Base-by-base conservation (phyloP, 2,113 vertebrate genomes). In the Rhipidura dahli region DNA sequence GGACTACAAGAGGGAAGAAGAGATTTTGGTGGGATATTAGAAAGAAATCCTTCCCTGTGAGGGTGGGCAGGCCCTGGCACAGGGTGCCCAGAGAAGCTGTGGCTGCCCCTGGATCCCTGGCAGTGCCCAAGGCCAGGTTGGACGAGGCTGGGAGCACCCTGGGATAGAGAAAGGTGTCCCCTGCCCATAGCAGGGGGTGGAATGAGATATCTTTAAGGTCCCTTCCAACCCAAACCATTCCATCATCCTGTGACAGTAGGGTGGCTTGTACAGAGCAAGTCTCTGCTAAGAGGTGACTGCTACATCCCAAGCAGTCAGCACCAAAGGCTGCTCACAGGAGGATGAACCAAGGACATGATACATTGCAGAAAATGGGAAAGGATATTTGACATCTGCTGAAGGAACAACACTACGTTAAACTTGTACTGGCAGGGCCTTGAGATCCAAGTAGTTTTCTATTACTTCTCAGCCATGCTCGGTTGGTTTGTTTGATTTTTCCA, bases 401-500 rank as follows among this genome's bases (percentile, higher is more conserved):
- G n/a, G 56, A 91, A 77, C 37, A 85, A 57, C 60, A 19, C 57
- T 30, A 35, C 7, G 73, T 82, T 92, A 69, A 82, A 91, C 94
- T 90, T 87, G 70, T 7, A 44, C 90, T 94, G 83, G 93, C 94
- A 96, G 59, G 93, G 68, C 93, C 90, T 94, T 96, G 96, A 97
- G 93, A 95, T 78, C 83, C 94, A 86, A 96, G 90, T 82, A 97
- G 90, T 80, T 90, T 93, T 88, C 95, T 94, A 94, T 96, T 91
- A 89, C 92, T 96, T 87, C 88, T 92, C 51, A 80, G 94, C 92
- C 89, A 94, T 35, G 61, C 94, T 93, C 83, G 23, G 90, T 27
- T 84, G 50, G 83, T 96, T 97, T 95, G 85, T 91, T 97, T 97
- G 87, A 95, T 94, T 97, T 98, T 94, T 97, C 90, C 96, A 86